A percentile compares a stretch with the other conserved stretches of the same genome.
Conservation (phyloP, 2,113 vertebrate species). For the Larimichthys polyactis region DNA sequence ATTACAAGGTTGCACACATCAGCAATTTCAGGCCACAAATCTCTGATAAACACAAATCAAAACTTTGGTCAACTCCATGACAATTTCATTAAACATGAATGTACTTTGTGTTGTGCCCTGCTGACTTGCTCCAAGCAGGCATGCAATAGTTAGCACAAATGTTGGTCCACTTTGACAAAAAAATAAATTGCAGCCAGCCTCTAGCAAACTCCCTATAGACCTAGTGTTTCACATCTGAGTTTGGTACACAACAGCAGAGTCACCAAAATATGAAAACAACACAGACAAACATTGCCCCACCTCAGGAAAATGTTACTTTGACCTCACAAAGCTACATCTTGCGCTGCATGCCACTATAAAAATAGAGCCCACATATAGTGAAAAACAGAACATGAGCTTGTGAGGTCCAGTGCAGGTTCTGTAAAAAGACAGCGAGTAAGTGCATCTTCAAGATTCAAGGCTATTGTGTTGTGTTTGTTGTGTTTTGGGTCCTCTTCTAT, state of each 20-base stretch:
- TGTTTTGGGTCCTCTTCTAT: constrained; percentile 50
- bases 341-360: constrained; percentile 1
- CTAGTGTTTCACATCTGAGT: background rate
- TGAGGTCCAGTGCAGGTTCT: constrained; percentile 55
- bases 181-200: background rate
- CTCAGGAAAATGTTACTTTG: constrained; percentile 42
- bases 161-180: background rate
- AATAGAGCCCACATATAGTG: constrained; percentile 16
- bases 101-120: background rate
- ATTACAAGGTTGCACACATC: background rate
- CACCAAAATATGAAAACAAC: constrained; percentile 26
- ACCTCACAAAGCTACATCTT: constrained; percentile 21
- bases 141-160: background rate
- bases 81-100: background rate
- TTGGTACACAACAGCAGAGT: constrained; percentile 12
- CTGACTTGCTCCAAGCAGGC: background rate
- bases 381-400: constrained; percentile 22
- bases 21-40: background rate
- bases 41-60: too few relatives aligned
- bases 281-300: background rate
- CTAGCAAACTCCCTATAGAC: background rate
- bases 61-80: background rate
- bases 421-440: constrained; percentile 73
- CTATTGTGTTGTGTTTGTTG: constrained; percentile 57
- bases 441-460: constrained; percentile 74